Conservation (phyloP, 1,140 invertebrate species). For the Archegozetes longisetosus region DNA sequence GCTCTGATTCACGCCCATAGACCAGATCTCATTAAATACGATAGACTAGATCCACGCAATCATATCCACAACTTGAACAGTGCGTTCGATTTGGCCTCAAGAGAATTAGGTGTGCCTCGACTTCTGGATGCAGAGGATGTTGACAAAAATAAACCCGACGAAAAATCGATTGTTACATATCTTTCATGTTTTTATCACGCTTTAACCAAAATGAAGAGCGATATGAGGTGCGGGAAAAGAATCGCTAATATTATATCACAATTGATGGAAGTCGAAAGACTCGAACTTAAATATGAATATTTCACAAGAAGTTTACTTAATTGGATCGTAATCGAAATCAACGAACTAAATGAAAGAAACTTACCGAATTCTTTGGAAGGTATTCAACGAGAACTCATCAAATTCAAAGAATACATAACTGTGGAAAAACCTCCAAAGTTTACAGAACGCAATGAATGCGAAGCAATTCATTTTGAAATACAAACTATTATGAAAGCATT, state of each 20-base stretch:
- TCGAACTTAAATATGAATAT: slow-evolving; percentile 71
- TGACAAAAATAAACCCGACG: slow-evolving; percentile 72
- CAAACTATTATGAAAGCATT: slow-evolving; percentile 88
- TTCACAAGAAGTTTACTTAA: slow-evolving; percentile 68
- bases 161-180: slow-evolving; percentile 92
- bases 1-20: slow-evolving; percentile 92
- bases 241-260: slow-evolving; percentile 93
- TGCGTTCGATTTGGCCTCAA: slow-evolving; percentile 83
- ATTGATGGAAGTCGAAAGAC: slow-evolving; percentile 82
- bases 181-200: slow-evolving; percentile 99
- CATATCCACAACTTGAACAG: slow-evolving; percentile 85
- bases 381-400: slow-evolving; percentile 71
- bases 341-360: slow-evolving; percentile 60
- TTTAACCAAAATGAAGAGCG: slow-evolving; percentile 96
- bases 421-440: slow-evolving; percentile 97
- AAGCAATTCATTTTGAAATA: slow-evolving; percentile 88
- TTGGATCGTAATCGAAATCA: slow-evolving; percentile 82
- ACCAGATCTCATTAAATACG: slow-evolving; percentile 78
- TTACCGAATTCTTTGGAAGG: slow-evolving; percentile 91
- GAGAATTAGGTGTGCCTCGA: slow-evolving; percentile 71
- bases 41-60: slow-evolving; percentile 47
- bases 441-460: slow-evolving; percentile 88
- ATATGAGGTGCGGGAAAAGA: slow-evolving; percentile 86
- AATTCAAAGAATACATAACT: slow-evolving; percentile 89
- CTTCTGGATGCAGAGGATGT: slow-evolving; percentile 79